phyloP scores from a whole-genome alignment of 2,113 vertebrate species.

The Calypte anna region DNA sequence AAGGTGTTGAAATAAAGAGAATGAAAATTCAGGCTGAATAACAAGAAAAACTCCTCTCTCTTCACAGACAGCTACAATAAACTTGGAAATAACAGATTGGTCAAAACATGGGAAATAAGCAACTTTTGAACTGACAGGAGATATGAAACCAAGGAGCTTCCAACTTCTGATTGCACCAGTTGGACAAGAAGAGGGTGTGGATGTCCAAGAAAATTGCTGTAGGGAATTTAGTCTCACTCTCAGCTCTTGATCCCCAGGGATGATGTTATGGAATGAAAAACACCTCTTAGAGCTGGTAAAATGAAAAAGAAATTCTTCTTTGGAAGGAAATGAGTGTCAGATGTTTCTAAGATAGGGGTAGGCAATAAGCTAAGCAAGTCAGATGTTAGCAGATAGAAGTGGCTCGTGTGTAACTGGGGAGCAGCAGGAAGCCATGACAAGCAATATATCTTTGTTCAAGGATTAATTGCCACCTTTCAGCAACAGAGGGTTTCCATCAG shows the following conservation, averaged over 20 bases:
- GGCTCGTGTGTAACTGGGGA: not conserved
- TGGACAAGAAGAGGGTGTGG: not conserved
- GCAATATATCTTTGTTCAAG: not conserved
- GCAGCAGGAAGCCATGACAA: constrained; percentile 1
- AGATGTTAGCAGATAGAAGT: not conserved
- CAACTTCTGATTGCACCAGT: not conserved
- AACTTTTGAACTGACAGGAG: not conserved
- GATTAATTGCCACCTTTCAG: constrained; percentile 36
- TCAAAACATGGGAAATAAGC: not conserved
- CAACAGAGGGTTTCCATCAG: not conserved
- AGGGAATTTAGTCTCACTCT: constrained; percentile 7
- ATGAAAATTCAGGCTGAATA: not conserved
- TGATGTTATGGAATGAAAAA: constrained; percentile 15
- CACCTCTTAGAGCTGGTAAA: not conserved
- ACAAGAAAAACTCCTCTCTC: not conserved
- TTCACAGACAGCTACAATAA: not conserved
- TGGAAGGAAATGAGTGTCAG: not conserved
- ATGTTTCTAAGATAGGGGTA: not conserved
- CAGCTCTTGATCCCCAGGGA: constrained; percentile 20
- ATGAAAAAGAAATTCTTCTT: not conserved
- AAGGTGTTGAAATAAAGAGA: not conserved
- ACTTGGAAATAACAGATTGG: not conserved
- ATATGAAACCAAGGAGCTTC: not conserved
- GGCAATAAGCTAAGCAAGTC: not conserved
- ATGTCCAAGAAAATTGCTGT: constrained; percentile 46